phyloP scores from a whole-genome alignment of 2,113 vertebrate species.

The Seriola rivoliana region DNA sequence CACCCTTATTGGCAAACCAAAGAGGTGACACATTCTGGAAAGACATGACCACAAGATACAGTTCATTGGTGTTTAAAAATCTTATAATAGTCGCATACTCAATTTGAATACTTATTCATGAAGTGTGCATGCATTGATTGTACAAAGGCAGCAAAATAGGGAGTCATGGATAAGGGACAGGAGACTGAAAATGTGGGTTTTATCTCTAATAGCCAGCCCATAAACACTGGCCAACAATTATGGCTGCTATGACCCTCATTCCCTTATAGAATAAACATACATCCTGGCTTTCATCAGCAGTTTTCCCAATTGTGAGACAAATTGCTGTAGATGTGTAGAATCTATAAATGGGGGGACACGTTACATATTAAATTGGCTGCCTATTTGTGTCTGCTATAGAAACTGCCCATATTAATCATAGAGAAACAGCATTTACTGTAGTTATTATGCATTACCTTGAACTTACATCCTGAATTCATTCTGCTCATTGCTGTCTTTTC shows the following conservation, averaged over 20 bases:
- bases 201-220: background rate
- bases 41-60: slow-evolving; percentile 25
- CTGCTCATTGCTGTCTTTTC: no score
- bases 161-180: slow-evolving; percentile 20
- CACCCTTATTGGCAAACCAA: slow-evolving; percentile 33
- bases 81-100: slow-evolving; percentile 30
- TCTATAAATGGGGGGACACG: no score
- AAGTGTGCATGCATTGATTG: slow-evolving; percentile 48
- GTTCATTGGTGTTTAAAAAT: slow-evolving; percentile 52
- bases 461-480: no score
- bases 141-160: slow-evolving; percentile 18
- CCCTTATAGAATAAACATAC: background rate
- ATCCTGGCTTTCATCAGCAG: background rate
- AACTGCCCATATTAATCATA: no score
- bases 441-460: background rate
- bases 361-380: background rate
- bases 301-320: background rate
- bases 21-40: slow-evolving; percentile 14
- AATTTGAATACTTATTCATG: slow-evolving; percentile 46
- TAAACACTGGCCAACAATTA: background rate
- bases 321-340: background rate
- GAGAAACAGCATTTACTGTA: background rate
- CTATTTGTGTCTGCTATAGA: background rate
- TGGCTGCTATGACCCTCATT: background rate
- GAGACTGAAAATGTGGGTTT: slow-evolving; percentile 17